These are phyloP conservation scores for Acanthosepion pharaonis DNA, from an alignment of 2,888 invertebrate species.

Conservation along the genomic window DNA sequence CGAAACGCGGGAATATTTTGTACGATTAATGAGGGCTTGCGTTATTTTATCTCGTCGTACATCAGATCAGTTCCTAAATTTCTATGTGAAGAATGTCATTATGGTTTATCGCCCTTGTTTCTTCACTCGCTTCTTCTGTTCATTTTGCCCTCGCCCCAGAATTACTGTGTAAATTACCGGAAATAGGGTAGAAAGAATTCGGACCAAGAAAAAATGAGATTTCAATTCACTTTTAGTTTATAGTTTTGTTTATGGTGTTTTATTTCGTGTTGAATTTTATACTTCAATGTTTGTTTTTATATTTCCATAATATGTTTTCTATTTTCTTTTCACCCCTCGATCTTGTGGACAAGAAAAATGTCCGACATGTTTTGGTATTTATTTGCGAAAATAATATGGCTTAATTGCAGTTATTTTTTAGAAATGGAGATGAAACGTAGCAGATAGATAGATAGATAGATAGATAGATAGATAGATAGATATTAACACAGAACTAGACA, in stretches of 20 bases:
- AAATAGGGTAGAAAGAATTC: neutral
- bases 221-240: neutral
- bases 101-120: neutral
- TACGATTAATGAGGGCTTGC: neutral
- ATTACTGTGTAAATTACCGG: constrained; percentile 2
- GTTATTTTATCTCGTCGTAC: neutral
- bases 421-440: neutral
- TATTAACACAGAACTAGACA: neutral
- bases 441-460: too few species aligned
- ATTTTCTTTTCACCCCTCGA: neutral
- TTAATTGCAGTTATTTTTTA: neutral
- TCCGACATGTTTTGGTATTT: neutral
- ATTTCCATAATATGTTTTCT: neutral
- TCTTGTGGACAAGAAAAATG: neutral
- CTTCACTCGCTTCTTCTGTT: neutral
- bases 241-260: neutral
- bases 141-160: neutral
- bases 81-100: neutral
- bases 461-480: neutral
- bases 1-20: neutral
- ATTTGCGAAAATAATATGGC: neutral
- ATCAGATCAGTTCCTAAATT: neutral
- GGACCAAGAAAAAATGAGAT: neutral
- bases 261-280: neutral
- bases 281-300: neutral